Evolutionary conservation across 2,797 vertebrate genomes (phyloP).

Genomic region (Syndactyla subalaris): DNA sequence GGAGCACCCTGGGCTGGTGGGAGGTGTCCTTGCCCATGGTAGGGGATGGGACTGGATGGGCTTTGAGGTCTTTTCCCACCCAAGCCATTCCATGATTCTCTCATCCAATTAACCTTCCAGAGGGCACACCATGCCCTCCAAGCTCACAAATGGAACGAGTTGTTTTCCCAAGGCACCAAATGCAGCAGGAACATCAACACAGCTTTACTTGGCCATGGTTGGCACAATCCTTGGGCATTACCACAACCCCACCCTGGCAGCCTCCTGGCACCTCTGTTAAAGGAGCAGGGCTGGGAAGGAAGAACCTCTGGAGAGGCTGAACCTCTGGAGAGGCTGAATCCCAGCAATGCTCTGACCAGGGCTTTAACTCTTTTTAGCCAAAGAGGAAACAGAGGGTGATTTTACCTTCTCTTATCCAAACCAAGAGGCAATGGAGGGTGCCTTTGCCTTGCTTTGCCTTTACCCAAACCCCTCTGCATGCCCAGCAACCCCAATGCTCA

Average conservation of each 20-base stretch:
- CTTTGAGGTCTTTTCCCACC: background rate
- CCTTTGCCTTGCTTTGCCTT: background rate
- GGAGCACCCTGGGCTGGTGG: background rate
- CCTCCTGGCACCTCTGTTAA: background rate
- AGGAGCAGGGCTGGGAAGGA: background rate
- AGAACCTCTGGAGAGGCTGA: background rate
- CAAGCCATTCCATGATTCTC: background rate
- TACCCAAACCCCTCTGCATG: too few relatives aligned
- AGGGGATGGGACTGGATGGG: too few relatives aligned
- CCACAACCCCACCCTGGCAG: background rate
- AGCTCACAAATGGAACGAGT: background rate
- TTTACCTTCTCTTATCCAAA: background rate
- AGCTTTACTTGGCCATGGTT: background rate
- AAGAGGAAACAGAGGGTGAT: background rate
- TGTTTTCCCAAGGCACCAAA: background rate
- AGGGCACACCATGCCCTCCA: background rate
- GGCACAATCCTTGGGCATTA: fast-evolving
- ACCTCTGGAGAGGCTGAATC: background rate
- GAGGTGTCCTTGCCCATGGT: background rate
- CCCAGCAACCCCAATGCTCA: fast-evolving
- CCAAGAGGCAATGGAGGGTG: background rate
- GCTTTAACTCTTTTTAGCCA: background rate
- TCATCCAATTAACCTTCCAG: background rate
- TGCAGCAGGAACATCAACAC: background rate
- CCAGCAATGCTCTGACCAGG: background rate